Base-by-base conservation (phyloP, 2,888 invertebrate genomes). In the Leptinotarsa juncta region DNA sequence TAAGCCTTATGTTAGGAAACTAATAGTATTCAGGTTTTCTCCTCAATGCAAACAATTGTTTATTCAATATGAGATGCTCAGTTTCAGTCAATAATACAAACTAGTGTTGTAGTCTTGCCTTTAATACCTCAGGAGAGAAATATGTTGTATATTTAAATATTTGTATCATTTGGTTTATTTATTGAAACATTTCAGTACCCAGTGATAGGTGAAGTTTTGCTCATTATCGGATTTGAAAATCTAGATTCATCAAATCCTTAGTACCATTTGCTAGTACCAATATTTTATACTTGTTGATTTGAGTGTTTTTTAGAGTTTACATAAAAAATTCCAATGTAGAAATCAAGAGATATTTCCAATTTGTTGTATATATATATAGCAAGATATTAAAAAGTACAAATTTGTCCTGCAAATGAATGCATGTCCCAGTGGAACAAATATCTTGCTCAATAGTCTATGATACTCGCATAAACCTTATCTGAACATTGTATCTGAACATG, bases 251-350 rank as follows among this genome's bases (percentile, higher is more conserved):
- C 42, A 62, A 14, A 62, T 42, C 32, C n/a, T 42, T n/a, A 42
- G 32, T 42, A 57, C 57, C 14, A 57, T 62, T 62, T 62, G 62
- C 62, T 62, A 26, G 32, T 62, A 62, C 26, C 32, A 15, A 62
- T 62, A 62, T 62, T 62, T 62, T 62, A 62, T 62, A 62, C 26
- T 26, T 62, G 62, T 62, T 62, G 62, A 62, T 15, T 62, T 62
- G n/a, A 62, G 62, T 42, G n/a, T 62, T 62, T 16, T n/a, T 62
- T 5, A 62, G 42, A 62, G 62, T 62, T 62, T 62, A 62, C 26
- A 15, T 32, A 26, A 32, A 62, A 57, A 62, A 62, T 62, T 32
- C n/a, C 26, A 62, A 32, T 32, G 26, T 62, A 32, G 10, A 62
- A 26, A 26, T 62, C 15, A 62, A 62, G 3, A 23, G 16, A 1